Conservation (phyloP, 2,888 invertebrate genomes). For the Linyphia triangularis region DNA sequence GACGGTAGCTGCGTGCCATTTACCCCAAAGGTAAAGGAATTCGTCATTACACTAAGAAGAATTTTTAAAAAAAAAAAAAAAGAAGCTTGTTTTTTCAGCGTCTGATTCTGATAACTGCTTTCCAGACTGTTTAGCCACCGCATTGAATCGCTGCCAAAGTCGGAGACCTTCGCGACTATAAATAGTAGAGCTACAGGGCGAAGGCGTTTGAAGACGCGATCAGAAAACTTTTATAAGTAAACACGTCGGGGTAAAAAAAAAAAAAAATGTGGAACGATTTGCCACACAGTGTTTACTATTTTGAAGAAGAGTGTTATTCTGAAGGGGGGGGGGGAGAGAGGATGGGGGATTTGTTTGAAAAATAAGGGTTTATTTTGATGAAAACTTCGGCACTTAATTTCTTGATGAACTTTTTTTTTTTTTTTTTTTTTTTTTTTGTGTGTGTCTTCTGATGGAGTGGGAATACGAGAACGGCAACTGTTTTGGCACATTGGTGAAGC, state of each 20-base stretch:
- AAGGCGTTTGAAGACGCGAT: constrained; percentile 39
- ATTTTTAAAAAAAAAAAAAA: not conserved
- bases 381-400: constrained; percentile 55
- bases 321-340: too few relatives aligned
- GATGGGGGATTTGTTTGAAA: constrained; percentile 57
- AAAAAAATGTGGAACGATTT: constrained; percentile 55
- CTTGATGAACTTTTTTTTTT: constrained; percentile 24
- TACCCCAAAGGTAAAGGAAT: constrained; percentile 16
- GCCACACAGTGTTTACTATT: constrained; percentile 63
- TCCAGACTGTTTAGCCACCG: constrained; percentile 36
- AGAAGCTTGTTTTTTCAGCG: constrained; percentile 28
- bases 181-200: constrained; percentile 30
- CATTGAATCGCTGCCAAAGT: constrained; percentile 47
- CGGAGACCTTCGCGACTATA: constrained; percentile 29
- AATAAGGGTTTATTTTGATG: constrained; percentile 67
- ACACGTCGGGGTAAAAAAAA: constrained; percentile 57
- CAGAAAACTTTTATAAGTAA: constrained; percentile 53
- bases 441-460: not conserved
- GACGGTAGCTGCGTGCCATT: not conserved
- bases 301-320: constrained; percentile 48
- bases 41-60: constrained; percentile 4
- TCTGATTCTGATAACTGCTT: constrained; percentile 51
- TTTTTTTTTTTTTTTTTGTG: not conserved
- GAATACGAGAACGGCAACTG: constrained; percentile 42
- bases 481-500: not conserved